phyloP scores from a whole-genome alignment of 2,888 invertebrate genomes.

The Oeneis ivallda region DNA sequence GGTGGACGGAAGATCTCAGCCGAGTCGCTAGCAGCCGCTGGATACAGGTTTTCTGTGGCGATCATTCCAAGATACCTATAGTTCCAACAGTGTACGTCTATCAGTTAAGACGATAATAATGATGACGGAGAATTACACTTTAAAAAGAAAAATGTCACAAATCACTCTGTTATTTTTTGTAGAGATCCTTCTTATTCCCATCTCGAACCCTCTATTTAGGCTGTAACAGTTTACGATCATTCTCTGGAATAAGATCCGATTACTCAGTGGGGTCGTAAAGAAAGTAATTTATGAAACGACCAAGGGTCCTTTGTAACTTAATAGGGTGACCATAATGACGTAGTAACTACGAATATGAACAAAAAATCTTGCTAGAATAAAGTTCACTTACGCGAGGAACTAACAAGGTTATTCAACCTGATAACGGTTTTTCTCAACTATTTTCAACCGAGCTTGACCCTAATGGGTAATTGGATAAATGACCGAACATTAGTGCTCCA shows the following conservation, averaged over 20 bases:
- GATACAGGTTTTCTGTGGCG: no score
- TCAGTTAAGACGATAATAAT: no score
- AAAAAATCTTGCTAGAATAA: not conserved
- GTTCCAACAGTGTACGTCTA: no score
- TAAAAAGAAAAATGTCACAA: not conserved
- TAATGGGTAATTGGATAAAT: no score
- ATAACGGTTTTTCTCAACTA: no score
- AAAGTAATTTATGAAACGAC: conserved; percentile 66
- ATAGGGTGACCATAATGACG: conserved; percentile 9
- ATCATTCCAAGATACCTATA: no score
- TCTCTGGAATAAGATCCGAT: conserved; percentile 60
- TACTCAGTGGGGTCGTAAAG: conserved; percentile 72
- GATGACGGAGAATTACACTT: not conserved
- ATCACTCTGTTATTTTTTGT: conserved; percentile 15
- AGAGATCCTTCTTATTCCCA: conserved; percentile 43
- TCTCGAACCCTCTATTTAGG: conserved; percentile 53
- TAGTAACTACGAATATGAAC: not conserved
- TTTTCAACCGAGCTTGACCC: no score
- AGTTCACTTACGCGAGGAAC: not conserved
- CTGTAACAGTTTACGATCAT: conserved; percentile 61
- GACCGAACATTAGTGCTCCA: no score
- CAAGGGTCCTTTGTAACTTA: conserved; percentile 39
- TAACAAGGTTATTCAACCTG: no score
- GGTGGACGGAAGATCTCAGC: no score
- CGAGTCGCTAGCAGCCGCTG: no score